Conservation (phyloP, 2,888 invertebrate species). For the Heliconius charithonia region DNA sequence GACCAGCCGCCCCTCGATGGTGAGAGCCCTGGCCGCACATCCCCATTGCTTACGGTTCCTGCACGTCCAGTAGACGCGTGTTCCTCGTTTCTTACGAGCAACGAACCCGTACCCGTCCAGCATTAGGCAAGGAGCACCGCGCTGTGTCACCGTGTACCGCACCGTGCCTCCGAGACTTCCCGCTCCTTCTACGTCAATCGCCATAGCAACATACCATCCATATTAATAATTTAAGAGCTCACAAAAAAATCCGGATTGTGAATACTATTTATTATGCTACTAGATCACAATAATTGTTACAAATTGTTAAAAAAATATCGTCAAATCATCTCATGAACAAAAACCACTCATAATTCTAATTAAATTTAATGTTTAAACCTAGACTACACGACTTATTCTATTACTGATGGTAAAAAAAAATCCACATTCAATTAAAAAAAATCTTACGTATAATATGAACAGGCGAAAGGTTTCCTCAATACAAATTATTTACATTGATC, state of each 20-base stretch:
- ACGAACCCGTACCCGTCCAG: constrained; percentile 70
- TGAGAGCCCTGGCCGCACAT: constrained; percentile 72
- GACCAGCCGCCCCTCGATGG: constrained; percentile 65
- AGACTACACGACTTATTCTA: constrained; percentile 28
- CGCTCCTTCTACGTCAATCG: constrained; percentile 54
- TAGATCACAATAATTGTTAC: constrained; percentile 46
- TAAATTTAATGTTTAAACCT: constrained; percentile 18
- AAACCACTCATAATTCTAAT: constrained; percentile 18
- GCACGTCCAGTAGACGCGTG: constrained; percentile 78
- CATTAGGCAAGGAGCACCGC: constrained; percentile 75
- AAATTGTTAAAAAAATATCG: constrained; percentile 30
- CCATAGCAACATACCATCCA: constrained; percentile 41
- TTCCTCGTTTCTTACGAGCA: constrained; percentile 74
- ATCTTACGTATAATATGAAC: constrained; percentile 16
- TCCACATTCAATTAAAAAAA: constrained; percentile 25
- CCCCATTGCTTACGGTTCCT: constrained; percentile 62
- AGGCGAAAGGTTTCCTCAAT: constrained; percentile 4
- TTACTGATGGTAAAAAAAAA: constrained; percentile 14
- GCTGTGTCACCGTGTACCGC: constrained; percentile 73
- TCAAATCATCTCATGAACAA: constrained; percentile 41
- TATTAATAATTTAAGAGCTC: constrained; percentile 11
- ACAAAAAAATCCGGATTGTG: constrained; percentile 40
- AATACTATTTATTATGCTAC: constrained; percentile 49
- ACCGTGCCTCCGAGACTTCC: constrained; percentile 52
- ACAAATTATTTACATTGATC: constrained; percentile 15